Conservation (phyloP, 2,113 vertebrate genomes). For the Chroicocephalus ridibundus region DNA sequence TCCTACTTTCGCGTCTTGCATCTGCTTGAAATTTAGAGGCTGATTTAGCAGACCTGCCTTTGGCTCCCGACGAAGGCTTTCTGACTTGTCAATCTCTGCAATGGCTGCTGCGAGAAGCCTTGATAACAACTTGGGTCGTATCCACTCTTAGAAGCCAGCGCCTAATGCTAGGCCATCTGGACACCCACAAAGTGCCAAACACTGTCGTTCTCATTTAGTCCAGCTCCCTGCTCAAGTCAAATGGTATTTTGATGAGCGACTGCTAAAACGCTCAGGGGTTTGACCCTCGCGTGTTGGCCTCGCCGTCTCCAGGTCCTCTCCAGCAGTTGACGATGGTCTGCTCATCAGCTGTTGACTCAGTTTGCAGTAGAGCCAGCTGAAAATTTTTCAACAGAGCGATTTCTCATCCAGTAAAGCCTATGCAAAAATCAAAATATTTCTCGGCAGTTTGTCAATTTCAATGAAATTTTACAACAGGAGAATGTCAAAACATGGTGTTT, state of each 20-base stretch:
- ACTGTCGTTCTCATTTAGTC: not conserved
- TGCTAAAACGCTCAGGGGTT: not conserved
- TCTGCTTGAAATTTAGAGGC: conserved; percentile 22
- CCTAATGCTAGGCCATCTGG: conserved; percentile 2
- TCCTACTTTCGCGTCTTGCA: not conserved
- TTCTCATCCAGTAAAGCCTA: conserved; percentile 50
- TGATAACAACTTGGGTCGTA: not conserved
- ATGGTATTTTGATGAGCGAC: not conserved
- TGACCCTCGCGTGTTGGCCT: not conserved
- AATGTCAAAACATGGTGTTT: conserved; percentile 63
- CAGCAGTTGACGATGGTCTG: conserved; percentile 21
- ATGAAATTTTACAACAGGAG: conserved; percentile 59
- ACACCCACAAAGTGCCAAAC: not conserved
- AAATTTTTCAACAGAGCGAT: conserved; percentile 33
- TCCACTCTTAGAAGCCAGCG: not conserved
- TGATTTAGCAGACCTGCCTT: conserved; percentile 3
- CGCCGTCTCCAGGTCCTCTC: not conserved
- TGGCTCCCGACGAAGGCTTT: not conserved
- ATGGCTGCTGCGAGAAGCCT: not conserved
- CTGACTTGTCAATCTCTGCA: not conserved
- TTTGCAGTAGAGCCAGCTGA: conserved; percentile 49
- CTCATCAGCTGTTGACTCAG: conserved; percentile 43
- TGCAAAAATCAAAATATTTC: conserved; percentile 65
- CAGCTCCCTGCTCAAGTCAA: not conserved
- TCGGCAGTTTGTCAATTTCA: conserved; percentile 54